Percentiles rank a stretch among this genome's conserved stretches.
phyloP scores from a whole-genome alignment of 2,888 invertebrate species.

The Cephus runcator region DNA sequence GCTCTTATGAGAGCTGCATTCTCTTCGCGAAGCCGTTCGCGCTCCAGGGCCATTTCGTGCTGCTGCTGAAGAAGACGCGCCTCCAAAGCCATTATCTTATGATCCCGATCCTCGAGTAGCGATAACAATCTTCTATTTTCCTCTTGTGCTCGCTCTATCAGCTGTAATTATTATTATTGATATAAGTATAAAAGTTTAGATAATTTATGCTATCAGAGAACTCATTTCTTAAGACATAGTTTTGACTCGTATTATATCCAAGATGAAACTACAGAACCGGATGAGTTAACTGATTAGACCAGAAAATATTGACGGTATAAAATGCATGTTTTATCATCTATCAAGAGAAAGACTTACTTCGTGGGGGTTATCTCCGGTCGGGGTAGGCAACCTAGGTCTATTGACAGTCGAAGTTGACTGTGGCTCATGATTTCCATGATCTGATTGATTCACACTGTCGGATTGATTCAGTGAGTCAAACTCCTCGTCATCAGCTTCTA shows the following conservation, averaged over 20 bases:
- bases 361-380: constrained; percentile 62
- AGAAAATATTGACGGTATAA: not conserved
- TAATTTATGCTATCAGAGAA: not conserved
- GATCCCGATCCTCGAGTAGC: constrained; percentile 62
- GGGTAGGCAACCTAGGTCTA: constrained; percentile 59
- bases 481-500: constrained; percentile 72
- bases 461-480: constrained; percentile 68
- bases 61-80: constrained; percentile 58
- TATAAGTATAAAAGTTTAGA: constrained; percentile 2
- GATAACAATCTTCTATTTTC: constrained; percentile 62
- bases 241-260: not conserved
- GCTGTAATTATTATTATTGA: constrained; percentile 36
- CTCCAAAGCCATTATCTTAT: constrained; percentile 61
- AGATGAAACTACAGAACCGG: not conserved
- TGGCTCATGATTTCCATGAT: constrained; percentile 52
- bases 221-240: not conserved
- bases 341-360: constrained; percentile 47
- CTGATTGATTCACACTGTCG: constrained; percentile 57
- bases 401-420: constrained; percentile 44
- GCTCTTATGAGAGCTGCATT: constrained; percentile 60
- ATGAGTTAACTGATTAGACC: not conserved
- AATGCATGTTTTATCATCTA: not conserved
- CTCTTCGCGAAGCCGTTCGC: constrained; percentile 59
- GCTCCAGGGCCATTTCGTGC: constrained; percentile 56
- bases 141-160: constrained; percentile 62